Conservation (phyloP, 2,113 vertebrate species). For the Pionites leucogaster region DNA sequence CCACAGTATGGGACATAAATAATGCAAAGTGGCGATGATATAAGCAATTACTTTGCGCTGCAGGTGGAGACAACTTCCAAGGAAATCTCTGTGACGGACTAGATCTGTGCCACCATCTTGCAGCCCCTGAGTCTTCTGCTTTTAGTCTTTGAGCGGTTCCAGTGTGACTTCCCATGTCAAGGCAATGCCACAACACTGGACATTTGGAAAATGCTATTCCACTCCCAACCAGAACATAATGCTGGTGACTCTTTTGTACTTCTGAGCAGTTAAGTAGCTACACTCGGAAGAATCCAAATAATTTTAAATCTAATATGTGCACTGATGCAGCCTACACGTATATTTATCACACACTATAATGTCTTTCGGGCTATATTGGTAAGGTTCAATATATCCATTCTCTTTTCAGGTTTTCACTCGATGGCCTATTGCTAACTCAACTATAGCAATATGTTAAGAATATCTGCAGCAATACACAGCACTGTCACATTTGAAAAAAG, state of each 20-base stretch:
- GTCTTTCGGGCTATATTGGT: neutral
- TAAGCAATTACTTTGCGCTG: neutral
- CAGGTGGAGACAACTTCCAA: neutral
- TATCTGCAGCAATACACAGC: neutral
- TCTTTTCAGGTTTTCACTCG: neutral
- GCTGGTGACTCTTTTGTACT: neutral
- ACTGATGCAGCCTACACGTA: neutral
- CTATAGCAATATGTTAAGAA: neutral
- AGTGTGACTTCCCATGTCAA: neutral
- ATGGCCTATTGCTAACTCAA: neutral
- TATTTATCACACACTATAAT: neutral
- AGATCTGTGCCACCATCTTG: neutral
- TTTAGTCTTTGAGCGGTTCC: neutral
- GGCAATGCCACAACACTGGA: neutral
- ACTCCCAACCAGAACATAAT: neutral
- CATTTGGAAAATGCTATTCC: neutral
- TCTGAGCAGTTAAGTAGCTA: neutral
- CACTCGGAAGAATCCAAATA: neutral
- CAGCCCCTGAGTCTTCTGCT: neutral
- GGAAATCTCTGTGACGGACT: neutral
- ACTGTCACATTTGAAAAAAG: neutral
- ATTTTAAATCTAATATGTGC: neutral
- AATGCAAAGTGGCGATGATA: accelerated
- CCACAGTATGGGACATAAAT: neutral
- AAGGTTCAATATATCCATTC: neutral